Evolutionary conservation across 2,888 invertebrate species (phyloP).

Genomic region (Nematopogon swammerdamellus): DNA sequence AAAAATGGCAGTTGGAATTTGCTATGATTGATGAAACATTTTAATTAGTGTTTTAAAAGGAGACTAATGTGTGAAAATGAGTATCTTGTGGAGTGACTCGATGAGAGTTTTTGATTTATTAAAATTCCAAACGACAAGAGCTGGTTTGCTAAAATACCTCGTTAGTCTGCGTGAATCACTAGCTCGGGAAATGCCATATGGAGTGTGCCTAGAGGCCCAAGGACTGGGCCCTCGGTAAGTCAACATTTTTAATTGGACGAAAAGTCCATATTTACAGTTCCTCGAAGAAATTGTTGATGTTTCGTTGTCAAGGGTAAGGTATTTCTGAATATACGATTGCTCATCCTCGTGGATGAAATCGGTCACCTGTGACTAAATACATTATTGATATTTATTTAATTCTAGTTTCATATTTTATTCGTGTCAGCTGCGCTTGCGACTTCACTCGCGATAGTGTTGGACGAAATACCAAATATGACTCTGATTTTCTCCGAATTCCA

Average conservation of each 20-base stretch:
- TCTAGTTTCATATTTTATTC: too few species aligned
- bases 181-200: neutral
- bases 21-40: constrained; percentile 39
- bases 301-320: too few species aligned
- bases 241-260: constrained; percentile 34
- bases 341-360: too few species aligned
- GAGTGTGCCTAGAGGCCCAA: neutral
- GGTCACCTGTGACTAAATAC: too few species aligned
- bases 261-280: constrained; percentile 23
- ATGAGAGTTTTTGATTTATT: neutral
- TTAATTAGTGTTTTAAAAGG: constrained; percentile 38
- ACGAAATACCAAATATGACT: too few species aligned
- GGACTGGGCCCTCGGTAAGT: constrained; percentile 8
- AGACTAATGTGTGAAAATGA: constrained; percentile 27
- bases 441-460: too few species aligned
- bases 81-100: neutral
- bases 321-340: too few species aligned
- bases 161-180: neutral
- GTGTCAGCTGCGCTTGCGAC: too few species aligned
- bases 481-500: too few species aligned
- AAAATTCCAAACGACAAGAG: neutral
- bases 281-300: too few species aligned
- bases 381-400: too few species aligned
- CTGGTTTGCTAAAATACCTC: neutral
- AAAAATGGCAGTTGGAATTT: constrained; percentile 26